Conservation (phyloP, 2,888 invertebrate genomes). For the Macrosiphum euphorbiae region DNA sequence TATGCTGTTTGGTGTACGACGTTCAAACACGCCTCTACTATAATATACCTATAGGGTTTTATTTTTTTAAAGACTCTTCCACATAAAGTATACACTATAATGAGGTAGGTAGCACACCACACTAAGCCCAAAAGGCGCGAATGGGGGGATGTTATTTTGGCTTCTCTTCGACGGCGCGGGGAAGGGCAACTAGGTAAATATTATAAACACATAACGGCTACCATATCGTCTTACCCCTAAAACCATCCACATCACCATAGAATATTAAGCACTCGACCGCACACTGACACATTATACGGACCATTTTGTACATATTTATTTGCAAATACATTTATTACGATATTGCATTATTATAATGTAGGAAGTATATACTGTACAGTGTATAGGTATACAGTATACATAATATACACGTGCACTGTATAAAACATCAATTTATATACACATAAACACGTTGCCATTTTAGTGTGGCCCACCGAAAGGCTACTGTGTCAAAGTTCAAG, state of each 20-base stretch:
- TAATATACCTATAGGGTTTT: neutral
- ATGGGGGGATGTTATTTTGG: neutral
- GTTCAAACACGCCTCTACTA: neutral
- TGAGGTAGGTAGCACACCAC: neutral
- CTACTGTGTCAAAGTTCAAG: conserved; percentile 34
- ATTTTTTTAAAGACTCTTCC: neutral
- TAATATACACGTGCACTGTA: neutral
- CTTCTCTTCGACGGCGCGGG: neutral
- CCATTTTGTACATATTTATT: neutral
- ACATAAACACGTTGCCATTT: neutral
- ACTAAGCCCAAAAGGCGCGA: neutral
- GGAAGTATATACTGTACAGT: neutral
- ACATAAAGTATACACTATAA: neutral
- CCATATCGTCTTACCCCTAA: neutral
- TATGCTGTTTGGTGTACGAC: neutral
- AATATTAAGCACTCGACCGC: neutral
- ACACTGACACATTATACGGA: neutral
- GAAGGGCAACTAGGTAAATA: neutral
- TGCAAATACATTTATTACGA: neutral
- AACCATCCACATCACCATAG: neutral
- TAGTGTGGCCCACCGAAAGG: conserved; percentile 3
- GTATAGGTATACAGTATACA: neutral
- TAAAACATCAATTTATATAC: neutral
- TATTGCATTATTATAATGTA: neutral
- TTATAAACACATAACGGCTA: neutral